Evolutionary conservation across 2,113 vertebrate genomes (phyloP), one percentile per base, ranked within the genome.

Genomic region (Ageneiosus marmoratus): DNA sequence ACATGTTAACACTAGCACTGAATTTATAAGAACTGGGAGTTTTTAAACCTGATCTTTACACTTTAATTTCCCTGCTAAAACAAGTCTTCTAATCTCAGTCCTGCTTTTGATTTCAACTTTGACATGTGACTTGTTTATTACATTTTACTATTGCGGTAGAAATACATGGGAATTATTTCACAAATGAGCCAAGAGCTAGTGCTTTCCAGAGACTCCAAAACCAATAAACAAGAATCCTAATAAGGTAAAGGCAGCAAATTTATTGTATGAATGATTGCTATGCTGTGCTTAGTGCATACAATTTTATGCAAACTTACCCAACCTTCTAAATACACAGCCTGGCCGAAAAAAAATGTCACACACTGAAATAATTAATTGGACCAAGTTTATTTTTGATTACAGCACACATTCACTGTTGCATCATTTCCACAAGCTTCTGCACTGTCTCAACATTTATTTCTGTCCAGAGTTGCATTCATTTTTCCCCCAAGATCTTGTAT

Each of bases 21-120:
- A 8, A 6, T n/a, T 78, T 55, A 46, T 60, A 55, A 78, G 56
- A 78, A 78, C 13, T 16, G 37, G 18, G 34, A 78, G 37, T 92
- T 11, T 96, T 37, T 55, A 22, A 55, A 55, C 24, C 29, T 12
- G 34, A 76, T 76, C 11, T 29, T n/a, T 24, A 27, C 69, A 44
- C 5, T 2, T 73, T 29, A 5, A 1, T 50, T 0, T 48, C 44
- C 2, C 32, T 0, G 18, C 16, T 29, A 73, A 50, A 24, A 72
- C 72, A 51, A 4, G 8, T 24, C 46, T n/a, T 18, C 15, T 48
- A 48, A 2, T 46, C 2, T 44, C 24, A n/a, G 20, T 24, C 34
- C 20, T 70, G 6, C 9, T 41, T 24, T 69, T 24, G 18, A 69
- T 20, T 41, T 37, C 41, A 69, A 22, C 34, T 69, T 9, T 69